Evolutionary conservation across 2,888 invertebrate species (phyloP).

Genomic region (Trisateles emortualis): DNA sequence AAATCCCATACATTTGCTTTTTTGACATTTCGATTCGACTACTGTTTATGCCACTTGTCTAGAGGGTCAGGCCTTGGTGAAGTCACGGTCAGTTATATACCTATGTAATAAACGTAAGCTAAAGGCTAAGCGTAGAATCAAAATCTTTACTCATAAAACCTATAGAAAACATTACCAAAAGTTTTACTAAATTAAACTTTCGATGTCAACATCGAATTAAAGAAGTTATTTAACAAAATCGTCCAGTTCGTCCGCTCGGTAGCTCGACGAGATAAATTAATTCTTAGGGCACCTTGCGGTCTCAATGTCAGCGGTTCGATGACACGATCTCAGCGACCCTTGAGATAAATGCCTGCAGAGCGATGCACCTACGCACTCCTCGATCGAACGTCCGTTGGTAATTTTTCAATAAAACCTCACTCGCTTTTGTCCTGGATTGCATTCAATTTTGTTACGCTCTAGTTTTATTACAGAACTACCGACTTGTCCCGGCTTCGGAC

Average conservation of each 20-base stretch:
- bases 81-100: no score
- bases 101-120: no score
- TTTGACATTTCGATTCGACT: no score
- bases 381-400: constrained; percentile 13
- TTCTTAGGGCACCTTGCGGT: constrained; percentile 54
- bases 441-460: no score
- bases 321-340: constrained; percentile 53
- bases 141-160: no score
- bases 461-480: no score
- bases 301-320: constrained; percentile 57
- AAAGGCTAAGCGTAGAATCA: no score
- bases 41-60: no score
- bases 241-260: constrained; percentile 15
- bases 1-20: no score
- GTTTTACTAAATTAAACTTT: not conserved
- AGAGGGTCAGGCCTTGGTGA: no score
- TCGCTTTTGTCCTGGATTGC: not conserved
- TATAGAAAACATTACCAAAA: not conserved
- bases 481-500: no score
- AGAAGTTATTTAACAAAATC: constrained; percentile 14
- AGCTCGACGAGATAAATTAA: constrained; percentile 42
- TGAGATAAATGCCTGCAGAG: constrained; percentile 44
- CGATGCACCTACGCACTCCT: constrained; percentile 34
- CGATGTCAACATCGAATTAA: not conserved
- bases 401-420: constrained; percentile 37